Evolutionary conservation across 2,888 invertebrate species (phyloP), one percentile per base, ranked within the genome.

Genomic region (Nephrotoma guestfalica): DNA sequence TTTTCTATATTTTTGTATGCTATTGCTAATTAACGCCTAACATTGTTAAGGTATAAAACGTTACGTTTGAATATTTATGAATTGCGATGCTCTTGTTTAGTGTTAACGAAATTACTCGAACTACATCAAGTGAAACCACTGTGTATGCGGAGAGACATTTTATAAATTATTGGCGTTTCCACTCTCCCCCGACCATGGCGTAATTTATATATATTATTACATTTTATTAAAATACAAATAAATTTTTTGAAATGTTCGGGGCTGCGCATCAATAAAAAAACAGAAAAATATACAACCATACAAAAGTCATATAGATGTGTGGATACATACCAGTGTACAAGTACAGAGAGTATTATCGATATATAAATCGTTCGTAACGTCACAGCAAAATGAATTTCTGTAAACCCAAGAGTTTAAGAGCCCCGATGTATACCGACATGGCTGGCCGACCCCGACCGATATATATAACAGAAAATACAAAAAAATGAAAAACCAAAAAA

Each of bases 381-480:
- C 71, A 71, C 11, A 71, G 30, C 6, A 71, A 30, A 30, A 30
- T 30, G 30, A 30, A 7, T 9, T 9, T 9, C 30, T 71, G 5
- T 30, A 30, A 71, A 71, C 71, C 71, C 71, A 71, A 71, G 71
- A 71, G 71, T 71, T 71, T 71, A 42, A 84, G 84, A 84, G 84
- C 84, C 84, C 84, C 84, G 84, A 84, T 84, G 42, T 84, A 41
- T 41, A 84, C 84, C 84, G 84, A 84, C 84, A 84, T 84, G 84
- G 84, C 84, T 84, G 84, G 84, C 84, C 84, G 84, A 84, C 84
- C 84, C 84, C 84, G 84, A 84, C 41, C 84, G 84, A 84, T 84
- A 84, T 84, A 15, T 84, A 84, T 84, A 84, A 84, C n/a, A 84
- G 41, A n/a, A 41, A 83, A 83, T 40, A 40, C 11, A 51, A 71